phyloP scores from a whole-genome alignment of 2,113 vertebrate genomes.

The Pteronura brasiliensis region DNA sequence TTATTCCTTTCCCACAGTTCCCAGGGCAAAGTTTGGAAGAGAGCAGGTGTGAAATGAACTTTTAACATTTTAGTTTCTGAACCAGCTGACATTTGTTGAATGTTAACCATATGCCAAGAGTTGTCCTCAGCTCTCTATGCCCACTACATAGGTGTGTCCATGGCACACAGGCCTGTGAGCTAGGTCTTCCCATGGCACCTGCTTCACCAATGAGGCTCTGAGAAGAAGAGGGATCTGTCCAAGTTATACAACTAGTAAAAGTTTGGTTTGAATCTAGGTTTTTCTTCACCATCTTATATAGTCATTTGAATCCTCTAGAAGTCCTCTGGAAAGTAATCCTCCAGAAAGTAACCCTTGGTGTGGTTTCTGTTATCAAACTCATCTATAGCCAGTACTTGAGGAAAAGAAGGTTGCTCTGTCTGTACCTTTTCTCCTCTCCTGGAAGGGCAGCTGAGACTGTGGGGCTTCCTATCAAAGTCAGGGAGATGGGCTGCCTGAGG shows the following conservation, averaged over 20 bases:
- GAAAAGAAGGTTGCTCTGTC: background rate
- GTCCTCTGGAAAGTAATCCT: background rate
- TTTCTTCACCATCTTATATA: background rate
- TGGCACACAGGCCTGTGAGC: background rate
- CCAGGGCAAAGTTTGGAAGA: conserved; percentile 11
- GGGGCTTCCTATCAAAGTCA: background rate
- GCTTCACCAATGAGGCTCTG: background rate
- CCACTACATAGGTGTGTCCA: background rate
- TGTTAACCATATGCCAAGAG: background rate
- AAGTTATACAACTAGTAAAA: background rate
- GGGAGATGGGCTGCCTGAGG: background rate
- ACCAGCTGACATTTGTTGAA: background rate
- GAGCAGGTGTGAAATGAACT: background rate
- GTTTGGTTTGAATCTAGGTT: background rate
- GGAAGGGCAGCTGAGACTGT: background rate
- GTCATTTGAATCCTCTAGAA: background rate
- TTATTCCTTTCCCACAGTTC: background rate
- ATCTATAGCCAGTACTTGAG: background rate
- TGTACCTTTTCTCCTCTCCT: background rate
- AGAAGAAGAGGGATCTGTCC: background rate
- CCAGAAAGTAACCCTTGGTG: background rate
- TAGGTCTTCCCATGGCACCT: background rate
- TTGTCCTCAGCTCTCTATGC: background rate
- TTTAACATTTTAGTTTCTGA: background rate
- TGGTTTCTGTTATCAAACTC: background rate